phyloP scores from a whole-genome alignment of 2,113 vertebrate species.

The Hippopotamus amphibius region DNA sequence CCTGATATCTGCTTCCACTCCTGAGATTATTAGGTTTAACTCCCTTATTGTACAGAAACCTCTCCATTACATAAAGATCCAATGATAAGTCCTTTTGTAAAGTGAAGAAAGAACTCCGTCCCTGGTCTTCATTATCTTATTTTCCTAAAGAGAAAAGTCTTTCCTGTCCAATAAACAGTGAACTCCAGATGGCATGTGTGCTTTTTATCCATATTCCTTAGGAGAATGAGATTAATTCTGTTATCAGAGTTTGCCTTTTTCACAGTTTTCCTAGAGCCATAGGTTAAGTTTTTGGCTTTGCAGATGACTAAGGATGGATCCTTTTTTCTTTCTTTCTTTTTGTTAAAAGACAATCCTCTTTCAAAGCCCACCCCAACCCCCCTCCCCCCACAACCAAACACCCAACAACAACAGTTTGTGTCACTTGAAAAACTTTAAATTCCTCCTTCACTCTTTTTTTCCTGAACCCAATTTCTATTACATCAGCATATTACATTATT shows the following conservation, averaged over 20 bases:
- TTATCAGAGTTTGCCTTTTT: not conserved
- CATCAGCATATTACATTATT: not conserved
- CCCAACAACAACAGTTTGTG: not conserved
- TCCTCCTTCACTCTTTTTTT: not conserved
- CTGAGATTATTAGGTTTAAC: not conserved
- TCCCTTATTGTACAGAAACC: not conserved
- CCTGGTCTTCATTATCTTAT: not conserved
- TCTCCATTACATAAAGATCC: not conserved
- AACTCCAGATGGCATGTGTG: not conserved
- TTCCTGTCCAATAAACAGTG: not conserved
- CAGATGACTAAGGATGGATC: not conserved
- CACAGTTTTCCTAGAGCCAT: not conserved
- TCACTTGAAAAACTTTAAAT: not conserved
- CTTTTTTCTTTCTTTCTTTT: not conserved
- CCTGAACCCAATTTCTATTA: not conserved
- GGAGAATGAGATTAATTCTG: not conserved
- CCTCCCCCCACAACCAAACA: not conserved
- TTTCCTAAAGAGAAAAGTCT: not conserved
- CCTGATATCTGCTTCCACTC: not conserved
- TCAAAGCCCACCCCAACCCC: not conserved
- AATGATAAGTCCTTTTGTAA: not conserved
- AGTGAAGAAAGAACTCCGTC: not conserved
- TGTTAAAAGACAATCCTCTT: not conserved
- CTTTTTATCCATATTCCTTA: not conserved
- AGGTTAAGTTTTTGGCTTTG: not conserved